Conservation (phyloP, 2,888 invertebrate genomes). For the Cylloceria caligata region DNA sequence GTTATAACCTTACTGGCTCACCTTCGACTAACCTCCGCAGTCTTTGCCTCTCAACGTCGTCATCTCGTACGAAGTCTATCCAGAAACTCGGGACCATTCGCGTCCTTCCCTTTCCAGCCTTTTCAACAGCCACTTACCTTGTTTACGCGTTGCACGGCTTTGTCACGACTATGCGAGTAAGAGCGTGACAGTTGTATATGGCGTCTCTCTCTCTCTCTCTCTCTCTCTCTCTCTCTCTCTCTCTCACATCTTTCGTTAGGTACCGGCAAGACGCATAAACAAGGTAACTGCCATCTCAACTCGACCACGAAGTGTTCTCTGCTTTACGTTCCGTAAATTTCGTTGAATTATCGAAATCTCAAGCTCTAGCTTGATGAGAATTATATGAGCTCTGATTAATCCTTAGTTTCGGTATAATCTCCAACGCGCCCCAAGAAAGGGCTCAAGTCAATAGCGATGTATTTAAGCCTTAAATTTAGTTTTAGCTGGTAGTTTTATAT, state of each 20-base stretch:
- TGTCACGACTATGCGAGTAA: too few relatives aligned
- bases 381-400: slow-evolving; percentile 1
- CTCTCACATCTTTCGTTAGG: too few relatives aligned
- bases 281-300: slow-evolving; percentile 26
- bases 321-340: slow-evolving; percentile 9
- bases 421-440: background rate
- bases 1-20: slow-evolving; percentile 52
- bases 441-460: too few relatives aligned
- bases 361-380: background rate
- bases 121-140: slow-evolving; percentile 25
- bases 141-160: too few relatives aligned
- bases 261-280: too few relatives aligned
- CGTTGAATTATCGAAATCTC: slow-evolving; percentile 33
- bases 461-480: too few relatives aligned
- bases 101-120: slow-evolving; percentile 25
- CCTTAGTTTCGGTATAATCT: background rate
- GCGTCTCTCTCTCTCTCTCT: too few relatives aligned
- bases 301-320: background rate
- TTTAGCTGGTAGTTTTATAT: too few relatives aligned
- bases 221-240: too few relatives aligned
- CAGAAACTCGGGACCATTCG: slow-evolving; percentile 19
- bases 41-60: slow-evolving; percentile 44
- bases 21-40: slow-evolving; percentile 52
- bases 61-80: slow-evolving; percentile 16
- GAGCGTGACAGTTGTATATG: too few relatives aligned